A percentile compares a stretch with the other conserved stretches of the same genome.
Conservation (phyloP, 2,113 vertebrate genomes). For the Tenrec ecaudatus region DNA sequence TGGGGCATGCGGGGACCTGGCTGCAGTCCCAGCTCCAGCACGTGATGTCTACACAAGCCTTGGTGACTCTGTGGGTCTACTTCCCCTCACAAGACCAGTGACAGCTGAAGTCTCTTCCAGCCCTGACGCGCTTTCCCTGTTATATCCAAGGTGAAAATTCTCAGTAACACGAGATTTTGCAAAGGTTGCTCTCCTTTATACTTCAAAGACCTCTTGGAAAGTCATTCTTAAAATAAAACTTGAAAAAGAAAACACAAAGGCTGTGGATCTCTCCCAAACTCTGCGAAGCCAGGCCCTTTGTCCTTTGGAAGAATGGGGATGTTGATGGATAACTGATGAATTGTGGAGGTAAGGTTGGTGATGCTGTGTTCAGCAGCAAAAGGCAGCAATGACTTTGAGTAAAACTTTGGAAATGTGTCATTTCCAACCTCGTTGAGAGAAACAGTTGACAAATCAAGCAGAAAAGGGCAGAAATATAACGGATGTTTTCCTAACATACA, state of each 20-base stretch:
- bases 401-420: neutral
- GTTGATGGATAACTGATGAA: neutral
- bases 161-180: neutral
- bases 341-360: neutral
- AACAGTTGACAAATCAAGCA: neutral
- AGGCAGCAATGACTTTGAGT: neutral
- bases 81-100: neutral
- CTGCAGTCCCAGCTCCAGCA: too few species aligned
- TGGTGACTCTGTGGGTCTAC: neutral
- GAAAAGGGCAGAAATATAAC: neutral
- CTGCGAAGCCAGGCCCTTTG: neutral
- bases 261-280: neutral
- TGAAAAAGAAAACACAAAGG: neutral
- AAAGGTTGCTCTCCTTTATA: neutral
- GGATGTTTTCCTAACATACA: neutral
- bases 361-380: neutral
- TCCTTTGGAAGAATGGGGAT: neutral
- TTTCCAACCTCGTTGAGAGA: neutral
- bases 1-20: too few species aligned
- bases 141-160: neutral
- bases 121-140: neutral
- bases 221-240: slow-evolving; percentile 43
- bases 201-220: slow-evolving; percentile 39
- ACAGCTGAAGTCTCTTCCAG: neutral
- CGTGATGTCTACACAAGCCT: rapidly evolving